Percentiles rank a stretch among this genome's conserved stretches.
These are phyloP conservation scores for Carassius gibelio DNA, from an alignment of 2,113 vertebrate species.

Conservation along the genomic window DNA sequence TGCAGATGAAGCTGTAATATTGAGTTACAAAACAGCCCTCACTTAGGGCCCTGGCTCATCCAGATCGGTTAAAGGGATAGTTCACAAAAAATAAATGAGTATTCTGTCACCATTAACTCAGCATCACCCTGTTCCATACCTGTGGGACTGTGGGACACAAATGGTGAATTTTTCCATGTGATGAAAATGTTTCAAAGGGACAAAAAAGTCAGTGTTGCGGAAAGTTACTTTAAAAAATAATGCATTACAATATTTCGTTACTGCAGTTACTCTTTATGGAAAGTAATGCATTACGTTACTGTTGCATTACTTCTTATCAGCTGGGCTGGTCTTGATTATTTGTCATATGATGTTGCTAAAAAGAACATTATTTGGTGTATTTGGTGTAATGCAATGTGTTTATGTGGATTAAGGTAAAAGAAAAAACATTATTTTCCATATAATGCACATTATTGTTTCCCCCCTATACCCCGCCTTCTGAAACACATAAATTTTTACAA, in stretches of 20 bases:
- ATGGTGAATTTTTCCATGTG: neutral
- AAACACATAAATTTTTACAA: too few relatives aligned
- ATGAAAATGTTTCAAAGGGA: neutral
- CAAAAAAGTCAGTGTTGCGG: neutral
- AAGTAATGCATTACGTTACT: neutral
- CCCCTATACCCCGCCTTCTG: too few relatives aligned
- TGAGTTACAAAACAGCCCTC: conserved; percentile 48
- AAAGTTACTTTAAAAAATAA: neutral
- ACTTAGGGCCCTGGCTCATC: neutral
- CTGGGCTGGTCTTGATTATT: neutral
- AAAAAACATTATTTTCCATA: too few relatives aligned
- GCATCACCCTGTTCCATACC: neutral
- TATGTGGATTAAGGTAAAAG: too few relatives aligned
- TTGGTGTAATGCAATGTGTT: too few relatives aligned
- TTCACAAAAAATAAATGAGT: neutral
- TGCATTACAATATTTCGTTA: neutral
- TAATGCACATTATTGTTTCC: too few relatives aligned
- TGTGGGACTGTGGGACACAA: neutral
- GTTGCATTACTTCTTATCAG: neutral
- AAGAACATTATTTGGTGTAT: too few relatives aligned
- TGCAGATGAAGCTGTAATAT: conserved; percentile 27
- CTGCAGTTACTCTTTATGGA: neutral
- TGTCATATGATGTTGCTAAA: neutral
- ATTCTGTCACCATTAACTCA: neutral
- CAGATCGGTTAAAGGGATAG: conserved; percentile 44